A percentile compares a stretch with the other conserved stretches of the same genome.
Conservation (phyloP, 2,113 vertebrate genomes). For the Saccopteryx bilineata region DNA sequence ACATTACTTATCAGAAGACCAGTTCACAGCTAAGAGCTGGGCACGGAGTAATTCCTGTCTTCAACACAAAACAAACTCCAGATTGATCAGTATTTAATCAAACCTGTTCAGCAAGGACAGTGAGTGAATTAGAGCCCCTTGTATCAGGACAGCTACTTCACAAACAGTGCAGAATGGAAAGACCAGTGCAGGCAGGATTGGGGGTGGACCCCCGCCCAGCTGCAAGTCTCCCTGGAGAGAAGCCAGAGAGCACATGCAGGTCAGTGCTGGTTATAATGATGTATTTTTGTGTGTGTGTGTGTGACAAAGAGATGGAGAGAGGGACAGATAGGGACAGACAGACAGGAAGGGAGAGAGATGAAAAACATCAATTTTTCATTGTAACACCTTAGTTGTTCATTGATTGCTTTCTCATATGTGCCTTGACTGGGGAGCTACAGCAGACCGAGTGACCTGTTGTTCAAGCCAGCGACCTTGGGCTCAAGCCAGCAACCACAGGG, state of each 20-base stretch:
- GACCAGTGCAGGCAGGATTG: too few species aligned
- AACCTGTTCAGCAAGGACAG: not conserved
- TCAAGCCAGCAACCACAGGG: too few species aligned
- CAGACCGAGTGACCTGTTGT: too few species aligned
- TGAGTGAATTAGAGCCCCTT: not conserved
- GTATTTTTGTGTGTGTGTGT: not conserved
- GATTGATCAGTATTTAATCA: fast-evolving
- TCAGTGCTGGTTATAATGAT: fast-evolving
- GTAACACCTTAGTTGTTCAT: too few species aligned
- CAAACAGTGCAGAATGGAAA: not conserved
- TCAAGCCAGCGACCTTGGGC: too few species aligned
- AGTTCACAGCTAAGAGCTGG: not conserved
- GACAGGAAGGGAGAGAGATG: too few species aligned
- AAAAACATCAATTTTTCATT: too few species aligned
- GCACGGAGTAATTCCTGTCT: not conserved
- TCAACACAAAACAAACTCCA: not conserved
- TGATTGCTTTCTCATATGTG: too few species aligned
- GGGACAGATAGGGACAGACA: too few species aligned
- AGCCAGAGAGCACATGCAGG: not conserved
- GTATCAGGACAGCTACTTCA: not conserved
- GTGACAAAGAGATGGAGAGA: too few species aligned
- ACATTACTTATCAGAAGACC: not conserved
- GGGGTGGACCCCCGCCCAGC: not conserved
- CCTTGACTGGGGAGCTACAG: too few species aligned
- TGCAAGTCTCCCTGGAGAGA: not conserved